Evolutionary conservation across 2,113 vertebrate genomes (phyloP).

Genomic region (Mormoops blainvillei): DNA sequence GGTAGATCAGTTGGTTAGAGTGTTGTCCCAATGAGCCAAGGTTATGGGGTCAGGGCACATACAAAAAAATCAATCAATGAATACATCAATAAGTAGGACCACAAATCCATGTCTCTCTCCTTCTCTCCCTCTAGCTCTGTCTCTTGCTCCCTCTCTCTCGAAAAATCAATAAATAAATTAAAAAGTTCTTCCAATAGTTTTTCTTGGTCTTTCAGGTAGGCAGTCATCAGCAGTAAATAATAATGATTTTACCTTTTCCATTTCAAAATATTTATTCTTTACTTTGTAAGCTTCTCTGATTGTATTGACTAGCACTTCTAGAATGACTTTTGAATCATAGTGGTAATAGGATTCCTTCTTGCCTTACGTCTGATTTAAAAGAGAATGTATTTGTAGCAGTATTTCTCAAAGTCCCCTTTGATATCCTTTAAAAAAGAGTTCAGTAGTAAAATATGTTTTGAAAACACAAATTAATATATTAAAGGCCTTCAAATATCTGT

Average conservation of each 20-base stretch:
- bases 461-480: neutral
- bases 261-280: neutral
- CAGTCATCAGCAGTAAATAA: neutral
- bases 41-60: no score
- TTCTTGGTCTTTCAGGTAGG: neutral
- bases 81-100: no score
- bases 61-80: no score
- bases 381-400: neutral
- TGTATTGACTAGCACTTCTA: neutral
- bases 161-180: no score
- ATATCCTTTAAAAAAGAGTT: neutral
- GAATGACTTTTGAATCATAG: neutral
- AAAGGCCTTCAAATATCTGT: neutral
- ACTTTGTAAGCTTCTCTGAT: neutral
- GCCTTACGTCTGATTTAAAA: neutral
- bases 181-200: neutral
- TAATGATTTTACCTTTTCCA: neutral
- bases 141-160: no score
- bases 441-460: neutral
- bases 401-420: neutral
- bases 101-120: no score
- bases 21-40: no score
- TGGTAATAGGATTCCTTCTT: neutral
- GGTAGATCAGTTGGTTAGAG: no score
- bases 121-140: no score